Percentiles rank a stretch among this genome's conserved stretches.
Evolutionary conservation across 2,797 vertebrate species (phyloP).

Genomic region (Characodon lateralis): DNA sequence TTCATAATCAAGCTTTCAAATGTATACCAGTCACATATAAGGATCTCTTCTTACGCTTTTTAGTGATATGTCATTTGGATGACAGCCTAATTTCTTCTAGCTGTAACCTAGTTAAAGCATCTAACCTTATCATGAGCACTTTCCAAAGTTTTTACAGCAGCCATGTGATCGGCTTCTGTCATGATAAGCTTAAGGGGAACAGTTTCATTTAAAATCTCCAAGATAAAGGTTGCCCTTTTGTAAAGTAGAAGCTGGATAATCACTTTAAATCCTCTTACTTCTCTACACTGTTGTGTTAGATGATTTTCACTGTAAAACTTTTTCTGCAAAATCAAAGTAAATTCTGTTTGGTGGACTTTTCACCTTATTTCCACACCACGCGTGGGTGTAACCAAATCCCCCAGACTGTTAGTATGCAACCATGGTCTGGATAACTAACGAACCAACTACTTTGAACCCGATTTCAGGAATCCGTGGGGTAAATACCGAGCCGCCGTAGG

Average conservation of each 20-base stretch:
- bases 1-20: not conserved
- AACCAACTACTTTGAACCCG: not conserved
- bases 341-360: not conserved
- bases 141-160: conserved; percentile 12
- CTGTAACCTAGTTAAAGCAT: too few species aligned
- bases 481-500: not conserved
- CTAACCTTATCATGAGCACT: not conserved
- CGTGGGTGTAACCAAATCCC: conserved; percentile 3
- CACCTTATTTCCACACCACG: not conserved
- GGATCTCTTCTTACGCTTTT: too few species aligned
- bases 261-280: conserved; percentile 3
- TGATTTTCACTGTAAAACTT: not conserved
- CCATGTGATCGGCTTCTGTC: conserved; percentile 13
- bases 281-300: not conserved
- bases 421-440: not conserved
- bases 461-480: not conserved
- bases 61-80: too few species aligned
- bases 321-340: not conserved
- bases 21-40: too few species aligned
- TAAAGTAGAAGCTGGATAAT: conserved; percentile 2
- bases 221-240: conserved; percentile 1
- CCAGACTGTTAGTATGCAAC: not conserved
- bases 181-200: not conserved
- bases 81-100: too few species aligned
- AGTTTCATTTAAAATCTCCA: not conserved